Evolutionary conservation across 2,888 invertebrate species (phyloP), one percentile per base, ranked within the genome.

Genomic region (Lasioglossum zephyrum): DNA sequence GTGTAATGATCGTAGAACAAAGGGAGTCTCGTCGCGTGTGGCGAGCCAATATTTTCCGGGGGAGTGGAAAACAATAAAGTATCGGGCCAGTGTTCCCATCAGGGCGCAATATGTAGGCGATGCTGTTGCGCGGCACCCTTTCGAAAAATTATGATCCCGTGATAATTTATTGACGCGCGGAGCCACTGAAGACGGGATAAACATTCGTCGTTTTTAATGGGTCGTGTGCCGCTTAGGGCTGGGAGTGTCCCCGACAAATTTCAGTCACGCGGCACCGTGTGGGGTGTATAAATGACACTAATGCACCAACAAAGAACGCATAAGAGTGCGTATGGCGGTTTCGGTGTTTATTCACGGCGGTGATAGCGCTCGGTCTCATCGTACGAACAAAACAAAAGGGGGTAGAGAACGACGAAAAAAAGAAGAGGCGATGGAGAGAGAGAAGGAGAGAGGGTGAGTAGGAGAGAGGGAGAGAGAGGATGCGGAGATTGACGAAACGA

Each of bases 291-390:
- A 89, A 89, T 85, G 90, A 86, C 88, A 74, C 83, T 87, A 88
- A 92, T 83, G 79, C 79, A 72, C 18, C 87, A 76, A 87, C 89
- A 87, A 87, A 89, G 84, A 77, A 76, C 70, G 73, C 79, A 81
- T 81, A 81, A 86, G 89, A 86, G 87, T 88, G 84, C 91, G 89
- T 91, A 91, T 90, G 91, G 87, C 85, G 85, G 85, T 85, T 80
- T 76, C 83, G 77, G 66, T 91, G 87, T 91, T 91, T 91, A 85
- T 90, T 91, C 90, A 82, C 83, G 69, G 77, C 26, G 84, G 79
- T 85, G 91, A 91, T 91, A 88, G 85, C 73, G 47, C 44, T 63
- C 69, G 60, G 60, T 13, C 49, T 39, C 39, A 39, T 69, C 69
- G 77, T 72, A 78, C 73, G 73, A 69, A 41, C 8, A 44, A 79